Evolutionary conservation across 2,888 invertebrate species (phyloP).

Genomic region (Ferrisia virgata): DNA sequence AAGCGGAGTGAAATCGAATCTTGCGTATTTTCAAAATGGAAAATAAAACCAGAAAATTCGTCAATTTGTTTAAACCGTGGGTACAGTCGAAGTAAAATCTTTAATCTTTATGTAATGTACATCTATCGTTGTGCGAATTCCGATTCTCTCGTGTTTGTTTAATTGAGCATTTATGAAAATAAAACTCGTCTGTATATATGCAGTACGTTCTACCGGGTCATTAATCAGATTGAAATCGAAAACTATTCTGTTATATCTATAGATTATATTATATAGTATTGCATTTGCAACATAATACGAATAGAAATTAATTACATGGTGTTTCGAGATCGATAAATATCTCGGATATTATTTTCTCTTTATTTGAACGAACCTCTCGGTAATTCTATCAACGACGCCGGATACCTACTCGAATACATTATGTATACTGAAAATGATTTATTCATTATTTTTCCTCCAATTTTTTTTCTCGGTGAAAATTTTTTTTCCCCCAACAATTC

Average conservation of each 20-base stretch:
- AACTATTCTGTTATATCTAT: too few relatives aligned
- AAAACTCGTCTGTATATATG: not conserved
- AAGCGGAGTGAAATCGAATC: not conserved
- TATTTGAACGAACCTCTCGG: not conserved
- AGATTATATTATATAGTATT: too few relatives aligned
- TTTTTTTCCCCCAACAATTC: not conserved
- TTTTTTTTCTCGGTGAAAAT: not conserved
- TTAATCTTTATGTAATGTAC: too few relatives aligned
- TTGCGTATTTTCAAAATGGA: not conserved
- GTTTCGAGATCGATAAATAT: not conserved
- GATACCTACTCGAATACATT: not conserved
- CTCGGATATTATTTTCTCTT: not conserved
- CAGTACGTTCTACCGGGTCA: not conserved
- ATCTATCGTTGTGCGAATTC: not conserved
- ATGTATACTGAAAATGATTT: constrained; percentile 5
- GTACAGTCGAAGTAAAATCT: not conserved
- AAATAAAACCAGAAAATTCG: not conserved
- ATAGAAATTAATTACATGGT: constrained; percentile 2
- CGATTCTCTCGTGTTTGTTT: not conserved
- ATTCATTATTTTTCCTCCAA: not conserved
- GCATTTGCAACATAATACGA: not conserved
- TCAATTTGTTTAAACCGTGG: not conserved
- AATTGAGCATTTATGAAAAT: not conserved
- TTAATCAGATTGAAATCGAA: not conserved
- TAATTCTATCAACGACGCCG: not conserved